Evolutionary conservation across 2,888 invertebrate species (phyloP).

Genomic region (Tetanocera ferruginea): DNA sequence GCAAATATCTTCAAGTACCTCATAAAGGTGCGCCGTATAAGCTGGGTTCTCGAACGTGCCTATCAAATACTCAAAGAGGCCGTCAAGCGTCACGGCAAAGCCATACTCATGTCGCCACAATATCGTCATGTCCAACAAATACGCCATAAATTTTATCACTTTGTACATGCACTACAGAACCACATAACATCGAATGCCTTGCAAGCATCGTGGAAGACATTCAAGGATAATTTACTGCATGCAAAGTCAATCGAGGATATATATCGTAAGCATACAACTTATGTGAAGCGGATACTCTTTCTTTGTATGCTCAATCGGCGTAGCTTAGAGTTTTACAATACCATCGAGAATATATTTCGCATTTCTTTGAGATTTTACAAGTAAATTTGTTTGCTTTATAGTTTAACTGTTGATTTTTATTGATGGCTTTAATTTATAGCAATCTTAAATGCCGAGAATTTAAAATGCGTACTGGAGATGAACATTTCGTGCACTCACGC

Average conservation of each 20-base stretch:
- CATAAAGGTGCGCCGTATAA: constrained; percentile 81
- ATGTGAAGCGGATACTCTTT: constrained; percentile 82
- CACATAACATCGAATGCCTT: constrained; percentile 84
- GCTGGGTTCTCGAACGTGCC: constrained; percentile 81
- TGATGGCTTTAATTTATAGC: constrained; percentile 49
- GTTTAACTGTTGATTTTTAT: not conserved
- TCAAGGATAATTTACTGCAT: constrained; percentile 77
- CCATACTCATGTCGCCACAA: constrained; percentile 75
- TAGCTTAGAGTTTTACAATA: constrained; percentile 77
- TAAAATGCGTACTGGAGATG: constrained; percentile 53
- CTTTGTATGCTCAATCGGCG: constrained; percentile 81
- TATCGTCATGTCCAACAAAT: constrained; percentile 80
- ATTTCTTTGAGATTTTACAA: constrained; percentile 76
- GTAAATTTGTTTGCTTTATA: constrained; percentile 53
- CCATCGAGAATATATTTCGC: constrained; percentile 79
- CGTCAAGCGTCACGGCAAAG: constrained; percentile 72
- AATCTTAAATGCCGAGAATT: constrained; percentile 64
- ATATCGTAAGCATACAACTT: constrained; percentile 79
- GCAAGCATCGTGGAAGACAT: constrained; percentile 81
- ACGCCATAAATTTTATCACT: constrained; percentile 82
- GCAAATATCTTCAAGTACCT: constrained; percentile 82
- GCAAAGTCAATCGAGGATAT: constrained; percentile 80
- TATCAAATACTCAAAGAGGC: constrained; percentile 77
- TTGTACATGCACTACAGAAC: constrained; percentile 81
- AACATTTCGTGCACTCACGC: constrained; percentile 64